Evolutionary conservation across 2,797 vertebrate genomes (phyloP).

Genomic region (Dryobates pubescens): DNA sequence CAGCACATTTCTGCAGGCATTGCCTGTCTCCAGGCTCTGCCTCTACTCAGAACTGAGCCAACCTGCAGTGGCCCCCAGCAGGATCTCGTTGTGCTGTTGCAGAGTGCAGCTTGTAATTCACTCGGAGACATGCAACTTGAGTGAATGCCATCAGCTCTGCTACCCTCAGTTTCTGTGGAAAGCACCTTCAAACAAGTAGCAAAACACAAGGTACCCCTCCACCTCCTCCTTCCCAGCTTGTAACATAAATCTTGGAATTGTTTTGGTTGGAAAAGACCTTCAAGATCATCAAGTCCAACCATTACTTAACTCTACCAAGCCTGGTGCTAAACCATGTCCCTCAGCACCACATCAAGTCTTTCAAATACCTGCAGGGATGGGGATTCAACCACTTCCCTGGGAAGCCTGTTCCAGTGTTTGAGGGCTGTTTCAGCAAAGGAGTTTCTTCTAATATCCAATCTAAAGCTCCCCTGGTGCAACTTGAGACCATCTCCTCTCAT

Average conservation of each 20-base stretch:
- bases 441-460: background rate
- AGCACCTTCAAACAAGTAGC: background rate
- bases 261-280: too few species aligned
- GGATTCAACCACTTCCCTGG: too few species aligned
- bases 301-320: too few species aligned
- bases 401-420: too few species aligned
- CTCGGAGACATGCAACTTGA: background rate
- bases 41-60: background rate
- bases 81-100: background rate
- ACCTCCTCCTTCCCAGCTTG: background rate
- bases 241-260: too few species aligned
- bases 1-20: background rate
- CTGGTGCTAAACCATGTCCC: too few species aligned
- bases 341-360: too few species aligned
- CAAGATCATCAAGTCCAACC: too few species aligned
- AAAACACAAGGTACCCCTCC: background rate
- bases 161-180: background rate
- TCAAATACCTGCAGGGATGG: too few species aligned
- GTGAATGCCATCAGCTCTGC: background rate
- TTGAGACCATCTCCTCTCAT: too few species aligned
- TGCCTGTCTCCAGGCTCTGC: background rate
- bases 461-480: too few species aligned
- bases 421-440: too few species aligned
- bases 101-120: background rate
- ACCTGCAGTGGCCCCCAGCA: background rate